Percentiles rank a stretch among this genome's conserved stretches.
Conservation (phyloP, 2,888 invertebrate species). For the Exephanes ischioxanthus region DNA sequence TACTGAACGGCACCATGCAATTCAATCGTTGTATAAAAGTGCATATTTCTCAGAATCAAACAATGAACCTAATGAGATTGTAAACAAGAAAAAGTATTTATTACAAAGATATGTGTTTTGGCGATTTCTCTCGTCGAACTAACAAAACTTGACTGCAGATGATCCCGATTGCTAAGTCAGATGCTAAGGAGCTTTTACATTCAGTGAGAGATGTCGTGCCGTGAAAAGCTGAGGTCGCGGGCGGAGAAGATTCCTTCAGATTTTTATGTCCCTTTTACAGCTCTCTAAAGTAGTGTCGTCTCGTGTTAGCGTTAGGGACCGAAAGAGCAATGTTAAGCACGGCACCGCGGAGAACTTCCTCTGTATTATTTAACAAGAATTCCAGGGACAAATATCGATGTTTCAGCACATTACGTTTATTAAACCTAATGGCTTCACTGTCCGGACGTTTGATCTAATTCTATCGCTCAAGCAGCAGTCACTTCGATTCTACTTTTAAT, state of each 20-base stretch:
- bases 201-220: conserved; percentile 24
- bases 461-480: neutral
- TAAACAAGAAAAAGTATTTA: neutral
- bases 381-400: conserved; percentile 82
- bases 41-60: neutral
- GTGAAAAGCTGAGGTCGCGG: conserved; percentile 51
- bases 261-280: conserved; percentile 84
- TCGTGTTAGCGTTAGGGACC: conserved; percentile 74
- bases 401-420: conserved; percentile 72
- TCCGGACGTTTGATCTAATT: conserved; percentile 28
- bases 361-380: conserved; percentile 85
- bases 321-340: conserved; percentile 59
- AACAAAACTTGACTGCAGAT: conserved; percentile 59
- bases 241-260: conserved; percentile 76
- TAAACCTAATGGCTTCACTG: conserved; percentile 38
- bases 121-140: conserved; percentile 46
- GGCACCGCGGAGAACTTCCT: conserved; percentile 55
- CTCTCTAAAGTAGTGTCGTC: conserved; percentile 82
- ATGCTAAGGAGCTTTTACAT: conserved; percentile 60
- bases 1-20: neutral
- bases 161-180: conserved; percentile 56
- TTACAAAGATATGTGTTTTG: conserved; percentile 28
- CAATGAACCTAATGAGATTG: neutral
- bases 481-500: neutral
- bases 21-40: conserved; percentile 2